Base-by-base conservation (phyloP, 2,113 vertebrate genomes). In the Silurus glanis region DNA sequence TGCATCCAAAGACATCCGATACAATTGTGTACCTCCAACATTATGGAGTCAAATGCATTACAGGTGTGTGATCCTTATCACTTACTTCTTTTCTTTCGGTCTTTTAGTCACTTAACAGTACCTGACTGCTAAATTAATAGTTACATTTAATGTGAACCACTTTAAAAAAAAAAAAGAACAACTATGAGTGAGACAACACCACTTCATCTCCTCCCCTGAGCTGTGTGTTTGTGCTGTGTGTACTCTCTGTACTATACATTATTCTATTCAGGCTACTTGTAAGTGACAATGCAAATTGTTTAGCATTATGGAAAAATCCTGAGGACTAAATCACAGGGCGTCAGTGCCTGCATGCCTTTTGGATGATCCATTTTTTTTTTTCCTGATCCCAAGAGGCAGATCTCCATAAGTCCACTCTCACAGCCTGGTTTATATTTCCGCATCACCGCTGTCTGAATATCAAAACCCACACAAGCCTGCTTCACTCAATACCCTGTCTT, bases 311-410 rank as follows among this genome's bases (percentile, higher is more conserved):
- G 4, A 21, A 59, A 17, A 37, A 10, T n/a, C n/a, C 51, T 9
- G n/a, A 5, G 8, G 13, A 58, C 9, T 17, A 53, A 55, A 7
- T 74, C n/a, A 3, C 5, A 7, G 10, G 9, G 12, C 8, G 9
- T 55, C 13, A 9, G 88, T 87, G 87, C 89, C 90, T 89, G 90
- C 90, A 82, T 88, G 85, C 85, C 85, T 82, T 85, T 89, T 80
- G 72, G 86, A 75, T 88, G 90, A 89, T 92, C 85, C 47, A 71
- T 74, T 88, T 66, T 37, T 37, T 37, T 37, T 37, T 85, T 37
- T 21, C 85, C 79, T 88, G 85, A 64, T 87, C 85, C 87, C 87
- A 17, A 37, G 62, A 87, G 86, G 79, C 89, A 84, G 55, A 59
- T 10, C 78, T 45, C 25, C 88, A 88, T 86, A 86, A 80, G 74